Evolutionary conservation across 2,888 invertebrate genomes (phyloP).

Genomic region (Sphaeridia pumilis): DNA sequence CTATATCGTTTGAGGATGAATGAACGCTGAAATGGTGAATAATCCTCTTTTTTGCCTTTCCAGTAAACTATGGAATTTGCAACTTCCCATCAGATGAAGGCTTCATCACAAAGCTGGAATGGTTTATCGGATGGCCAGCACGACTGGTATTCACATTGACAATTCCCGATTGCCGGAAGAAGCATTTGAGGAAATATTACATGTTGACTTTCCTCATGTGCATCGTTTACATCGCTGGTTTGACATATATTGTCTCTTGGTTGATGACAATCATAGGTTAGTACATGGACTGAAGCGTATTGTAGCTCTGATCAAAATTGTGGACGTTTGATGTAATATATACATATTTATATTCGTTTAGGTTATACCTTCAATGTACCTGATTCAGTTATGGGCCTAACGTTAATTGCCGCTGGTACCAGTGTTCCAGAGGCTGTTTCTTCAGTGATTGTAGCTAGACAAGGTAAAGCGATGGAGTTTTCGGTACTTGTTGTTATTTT

Average conservation of each 20-base stretch:
- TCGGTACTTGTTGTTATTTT: neutral
- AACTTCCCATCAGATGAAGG: conserved; percentile 24
- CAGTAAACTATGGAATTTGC: conserved; percentile 34
- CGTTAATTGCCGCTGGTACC: conserved; percentile 84
- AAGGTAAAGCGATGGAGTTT: conserved; percentile 50
- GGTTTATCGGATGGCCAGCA: conserved; percentile 62
- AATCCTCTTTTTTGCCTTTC: neutral
- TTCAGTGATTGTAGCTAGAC: conserved; percentile 81
- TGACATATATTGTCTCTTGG: conserved; percentile 77
- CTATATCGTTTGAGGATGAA: no score
- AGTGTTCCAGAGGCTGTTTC: conserved; percentile 90
- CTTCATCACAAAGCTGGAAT: conserved; percentile 43
- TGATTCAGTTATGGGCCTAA: conserved; percentile 89
- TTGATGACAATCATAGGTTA: conserved; percentile 67
- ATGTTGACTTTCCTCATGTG: conserved; percentile 65
- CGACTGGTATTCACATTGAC: conserved; percentile 57
- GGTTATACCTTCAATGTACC: conserved; percentile 82
- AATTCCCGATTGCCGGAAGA: conserved; percentile 61
- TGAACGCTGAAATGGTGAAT: neutral
- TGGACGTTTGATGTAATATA: neutral
- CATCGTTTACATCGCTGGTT: conserved; percentile 64
- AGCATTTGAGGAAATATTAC: conserved; percentile 45
- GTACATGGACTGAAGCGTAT: conserved; percentile 14
- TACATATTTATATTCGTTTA: conserved; percentile 41
- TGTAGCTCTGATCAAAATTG: neutral